Percentiles rank a stretch among this genome's conserved stretches.
Conservation (phyloP, 64 coral and sea anemone genomes). For the Montipora cactus region DNA sequence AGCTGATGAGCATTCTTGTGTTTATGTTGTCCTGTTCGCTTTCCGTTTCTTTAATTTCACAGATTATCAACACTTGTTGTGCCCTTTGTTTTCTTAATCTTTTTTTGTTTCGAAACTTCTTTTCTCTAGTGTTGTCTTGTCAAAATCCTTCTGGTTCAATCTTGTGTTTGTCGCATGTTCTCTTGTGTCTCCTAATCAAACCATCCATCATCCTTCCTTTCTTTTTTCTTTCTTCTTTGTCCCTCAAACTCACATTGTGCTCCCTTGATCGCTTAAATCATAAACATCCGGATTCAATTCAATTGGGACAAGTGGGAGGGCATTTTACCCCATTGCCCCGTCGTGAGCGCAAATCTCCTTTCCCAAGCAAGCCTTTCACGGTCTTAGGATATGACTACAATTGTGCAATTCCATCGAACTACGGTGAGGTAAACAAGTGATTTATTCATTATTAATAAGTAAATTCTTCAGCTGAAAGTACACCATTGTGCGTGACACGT, state of each 20-base stretch:
- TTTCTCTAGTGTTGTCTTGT: background rate
- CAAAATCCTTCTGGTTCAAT: conserved; percentile 25
- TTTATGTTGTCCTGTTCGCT: background rate
- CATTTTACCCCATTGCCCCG: background rate
- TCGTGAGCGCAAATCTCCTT: background rate
- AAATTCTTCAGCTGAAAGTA: conserved; percentile 48
- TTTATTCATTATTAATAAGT: conserved; percentile 7
- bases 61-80: background rate
- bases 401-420: background rate
- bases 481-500: conserved; percentile 49
- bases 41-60: conserved; percentile 2
- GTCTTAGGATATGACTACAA: background rate
- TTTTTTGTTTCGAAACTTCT: background rate
- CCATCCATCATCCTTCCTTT: conserved; percentile 28
- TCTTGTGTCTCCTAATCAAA: conserved; percentile 32
- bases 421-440: background rate
- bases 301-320: background rate
- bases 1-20: no score
- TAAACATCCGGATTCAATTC: conserved; percentile 13
- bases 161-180: background rate
- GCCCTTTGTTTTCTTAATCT: background rate
- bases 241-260: conserved; percentile 1
- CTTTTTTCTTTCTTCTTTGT: conserved; percentile 18
- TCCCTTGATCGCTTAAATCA: conserved; percentile 6
- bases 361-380: background rate